Conservation (phyloP, 1,140 invertebrate species). For the Zaprionus lachaisei region DNA sequence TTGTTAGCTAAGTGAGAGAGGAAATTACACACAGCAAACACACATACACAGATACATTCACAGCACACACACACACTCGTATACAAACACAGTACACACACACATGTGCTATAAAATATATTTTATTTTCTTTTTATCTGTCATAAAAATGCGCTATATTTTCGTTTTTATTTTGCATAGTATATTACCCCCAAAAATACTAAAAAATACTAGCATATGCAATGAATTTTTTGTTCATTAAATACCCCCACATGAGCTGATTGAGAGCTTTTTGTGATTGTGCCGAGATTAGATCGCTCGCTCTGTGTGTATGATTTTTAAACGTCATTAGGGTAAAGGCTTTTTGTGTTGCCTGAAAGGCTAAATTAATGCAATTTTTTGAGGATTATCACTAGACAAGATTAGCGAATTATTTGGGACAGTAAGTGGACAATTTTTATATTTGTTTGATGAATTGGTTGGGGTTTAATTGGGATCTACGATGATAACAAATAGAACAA, state of each 20-base stretch:
- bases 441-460: neutral
- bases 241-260: neutral
- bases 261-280: constrained; percentile 3
- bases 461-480: neutral
- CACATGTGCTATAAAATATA: neutral
- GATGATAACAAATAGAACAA: too few relatives aligned
- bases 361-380: neutral
- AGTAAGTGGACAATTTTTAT: too few relatives aligned
- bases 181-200: neutral
- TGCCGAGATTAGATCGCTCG: neutral
- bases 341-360: neutral
- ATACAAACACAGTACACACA: neutral
- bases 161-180: too few relatives aligned
- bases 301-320: neutral
- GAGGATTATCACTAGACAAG: neutral
- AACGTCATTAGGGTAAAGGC: constrained; percentile 2
- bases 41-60: neutral
- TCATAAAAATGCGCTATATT: constrained; percentile 1
- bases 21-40: constrained; percentile 19
- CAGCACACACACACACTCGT: neutral
- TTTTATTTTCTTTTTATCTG: constrained; percentile 11
- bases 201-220: constrained; percentile 6
- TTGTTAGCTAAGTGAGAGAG: constrained; percentile 17
- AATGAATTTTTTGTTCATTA: neutral
- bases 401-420: neutral